Percentiles rank a stretch among this genome's conserved stretches.
Evolutionary conservation across 1,140 invertebrate genomes (phyloP).

Genomic region (Hormaphis cornu): DNA sequence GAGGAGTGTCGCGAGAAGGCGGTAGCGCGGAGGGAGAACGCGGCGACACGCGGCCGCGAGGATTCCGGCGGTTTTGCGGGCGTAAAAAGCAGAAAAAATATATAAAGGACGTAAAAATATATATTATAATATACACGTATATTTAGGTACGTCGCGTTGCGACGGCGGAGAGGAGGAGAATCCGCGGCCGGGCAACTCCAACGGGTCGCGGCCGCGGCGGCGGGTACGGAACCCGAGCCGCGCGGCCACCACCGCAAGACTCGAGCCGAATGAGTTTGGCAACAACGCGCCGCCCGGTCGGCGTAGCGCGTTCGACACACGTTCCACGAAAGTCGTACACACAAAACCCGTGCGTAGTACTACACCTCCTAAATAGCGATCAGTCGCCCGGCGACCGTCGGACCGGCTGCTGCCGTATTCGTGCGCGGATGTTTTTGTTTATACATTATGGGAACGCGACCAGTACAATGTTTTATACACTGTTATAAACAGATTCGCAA

Average conservation of each 20-base stretch:
- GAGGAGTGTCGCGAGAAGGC: too few relatives aligned
- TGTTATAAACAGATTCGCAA: too few relatives aligned
- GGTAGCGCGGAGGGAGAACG: neutral
- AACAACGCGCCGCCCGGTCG: neutral
- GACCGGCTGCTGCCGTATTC: neutral
- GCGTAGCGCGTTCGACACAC: too few relatives aligned
- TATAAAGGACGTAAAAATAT: neutral
- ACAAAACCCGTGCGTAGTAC: too few relatives aligned
- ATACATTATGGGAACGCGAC: too few relatives aligned
- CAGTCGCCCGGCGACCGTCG: neutral
- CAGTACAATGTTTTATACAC: too few relatives aligned
- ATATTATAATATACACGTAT: neutral
- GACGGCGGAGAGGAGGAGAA: too few relatives aligned
- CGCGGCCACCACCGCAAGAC: neutral
- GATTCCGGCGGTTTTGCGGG: slow-evolving; percentile 15
- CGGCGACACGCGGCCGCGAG: neutral
- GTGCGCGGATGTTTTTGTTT: too few relatives aligned
- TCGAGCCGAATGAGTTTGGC: slow-evolving; percentile 15
- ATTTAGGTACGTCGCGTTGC: neutral
- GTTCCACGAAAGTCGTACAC: too few relatives aligned
- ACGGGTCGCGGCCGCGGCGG: neutral
- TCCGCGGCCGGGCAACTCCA: slow-evolving; percentile 17
- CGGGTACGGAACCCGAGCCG: slow-evolving; percentile 17
- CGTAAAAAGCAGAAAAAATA: neutral
- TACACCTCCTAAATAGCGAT: neutral